Base-by-base conservation (phyloP, 2,797 vertebrate genomes). In the Clarias pachynema region DNA sequence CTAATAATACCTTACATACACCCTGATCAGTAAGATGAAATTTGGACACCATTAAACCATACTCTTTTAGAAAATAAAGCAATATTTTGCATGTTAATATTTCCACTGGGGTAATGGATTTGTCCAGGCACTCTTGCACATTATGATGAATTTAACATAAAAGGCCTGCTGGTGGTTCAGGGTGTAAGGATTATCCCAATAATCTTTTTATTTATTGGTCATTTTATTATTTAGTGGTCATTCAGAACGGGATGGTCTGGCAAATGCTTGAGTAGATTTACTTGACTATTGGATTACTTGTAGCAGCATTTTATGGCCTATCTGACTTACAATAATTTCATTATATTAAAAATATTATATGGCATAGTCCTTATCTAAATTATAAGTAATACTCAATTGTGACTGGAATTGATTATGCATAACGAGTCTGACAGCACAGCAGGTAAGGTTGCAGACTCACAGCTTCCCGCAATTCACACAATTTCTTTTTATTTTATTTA, bases 111-210 rank as follows among this genome's bases (percentile, higher is more conserved):
- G 7, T 20, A 75, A 57, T 56, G 26, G 49, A 16, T 75, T 31
- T 57, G 53, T 49, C 70, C 70, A 44, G 40, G 24, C 40, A 73
- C 2, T 7, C 12, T 49, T 73, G 69, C 37, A 56, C 29, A 57
- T 31, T 26, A 56, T 75, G 49, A 75, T 56, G 20, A 60, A 60
- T 37, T 37, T 31, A 60, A 22, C 53, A 22, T 29, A 59, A 44
- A 44, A 44, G 40, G 40, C 6, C 40, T 44, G 53, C 26, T 34
- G 29, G 74, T 77, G 26, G 29, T 77, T 29, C 18, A 34, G 29
- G 29, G 75, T 78, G 60, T 57, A 37, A 20, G 59, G 75, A 78
- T 60, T 78, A 78, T 60, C 31, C 29, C 29, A 34, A 31, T 78
- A 31, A 37, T 60, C 20, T 78, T 78, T 78, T 60, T 26, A 53